Evolutionary conservation across 2,797 vertebrate genomes (phyloP).

Genomic region (Furcifer pardalis): DNA sequence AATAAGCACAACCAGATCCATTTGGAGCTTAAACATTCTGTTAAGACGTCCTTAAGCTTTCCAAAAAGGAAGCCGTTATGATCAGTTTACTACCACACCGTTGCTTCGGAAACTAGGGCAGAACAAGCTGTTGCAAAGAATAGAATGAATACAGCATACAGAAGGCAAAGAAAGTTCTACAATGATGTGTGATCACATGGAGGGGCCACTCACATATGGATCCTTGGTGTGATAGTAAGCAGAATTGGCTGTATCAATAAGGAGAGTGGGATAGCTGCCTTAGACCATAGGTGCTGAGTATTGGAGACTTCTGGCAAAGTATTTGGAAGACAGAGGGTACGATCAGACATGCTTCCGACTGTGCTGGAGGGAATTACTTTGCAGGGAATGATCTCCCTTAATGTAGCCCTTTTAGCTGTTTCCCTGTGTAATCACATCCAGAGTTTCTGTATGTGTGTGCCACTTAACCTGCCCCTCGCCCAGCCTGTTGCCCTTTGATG

Average conservation of each 20-base stretch:
- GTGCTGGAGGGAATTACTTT: no score
- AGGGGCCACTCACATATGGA: not conserved
- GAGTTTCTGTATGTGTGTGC: not conserved
- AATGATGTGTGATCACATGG: not conserved
- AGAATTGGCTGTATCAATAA: not conserved
- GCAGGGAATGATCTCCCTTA: no score
- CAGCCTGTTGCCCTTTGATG: not conserved
- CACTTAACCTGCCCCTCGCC: not conserved
- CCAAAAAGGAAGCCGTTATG: conserved; percentile 12
- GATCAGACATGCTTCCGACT: no score
- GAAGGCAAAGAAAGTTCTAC: not conserved
- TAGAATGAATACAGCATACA: not conserved
- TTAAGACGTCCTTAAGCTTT: conserved; percentile 15
- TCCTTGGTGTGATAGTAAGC: not conserved
- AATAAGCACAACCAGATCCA: conserved; percentile 22
- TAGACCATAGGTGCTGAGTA: not conserved
- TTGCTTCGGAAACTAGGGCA: not conserved
- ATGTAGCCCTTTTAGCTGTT: no score
- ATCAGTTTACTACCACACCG: conserved; percentile 5
- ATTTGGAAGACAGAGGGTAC: not conserved
- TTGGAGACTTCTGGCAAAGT: not conserved
- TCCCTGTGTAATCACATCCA: no score
- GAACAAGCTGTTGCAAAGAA: not conserved
- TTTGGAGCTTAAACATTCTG: conserved; percentile 29
- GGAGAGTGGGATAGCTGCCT: no score